Evolutionary conservation across 2,113 vertebrate species (phyloP).

Genomic region (Aldabrachelys gigantea): DNA sequence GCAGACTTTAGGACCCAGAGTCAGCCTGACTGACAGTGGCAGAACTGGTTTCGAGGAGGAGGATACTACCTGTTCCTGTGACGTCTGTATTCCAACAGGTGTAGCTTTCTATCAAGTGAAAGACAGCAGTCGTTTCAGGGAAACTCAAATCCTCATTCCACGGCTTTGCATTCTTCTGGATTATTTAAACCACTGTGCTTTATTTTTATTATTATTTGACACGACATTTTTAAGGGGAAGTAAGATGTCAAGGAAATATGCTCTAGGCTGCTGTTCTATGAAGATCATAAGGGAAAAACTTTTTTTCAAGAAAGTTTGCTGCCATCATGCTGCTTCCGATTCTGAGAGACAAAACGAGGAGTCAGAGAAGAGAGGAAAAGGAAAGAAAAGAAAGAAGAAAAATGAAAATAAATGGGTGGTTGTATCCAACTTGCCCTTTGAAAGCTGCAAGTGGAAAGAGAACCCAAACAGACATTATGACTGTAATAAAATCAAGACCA

Average conservation of each 20-base stretch:
- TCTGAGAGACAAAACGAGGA: conserved; percentile 66
- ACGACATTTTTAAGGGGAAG: background rate
- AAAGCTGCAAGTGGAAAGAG: conserved; percentile 75
- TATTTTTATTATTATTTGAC: background rate
- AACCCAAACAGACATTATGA: conserved; percentile 86
- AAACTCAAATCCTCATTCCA: background rate
- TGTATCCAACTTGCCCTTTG: conserved; percentile 85
- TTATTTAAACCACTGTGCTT: background rate
- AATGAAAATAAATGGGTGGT: conserved; percentile 82
- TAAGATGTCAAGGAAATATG: conserved; percentile 58
- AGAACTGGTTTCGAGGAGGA: conserved; percentile 56
- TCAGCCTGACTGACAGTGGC: conserved; percentile 13
- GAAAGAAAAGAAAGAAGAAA: conserved; percentile 74
- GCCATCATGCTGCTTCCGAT: conserved; percentile 38
- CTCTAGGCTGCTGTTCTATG: conserved; percentile 44
- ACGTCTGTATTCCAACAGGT: conserved; percentile 65
- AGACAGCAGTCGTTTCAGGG: conserved; percentile 4
- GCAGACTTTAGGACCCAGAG: conserved; percentile 68
- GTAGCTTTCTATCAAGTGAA: conserved; percentile 34
- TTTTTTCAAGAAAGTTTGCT: conserved; percentile 48
- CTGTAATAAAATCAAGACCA: conserved; percentile 90
- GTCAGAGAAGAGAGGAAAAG: conserved; percentile 68
- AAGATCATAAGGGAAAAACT: conserved; percentile 32
- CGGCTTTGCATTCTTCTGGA: background rate
- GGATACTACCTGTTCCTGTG: conserved; percentile 64